Evolutionary conservation across 2,797 vertebrate species (phyloP).

Genomic region (Sebastes diaconus): DNA sequence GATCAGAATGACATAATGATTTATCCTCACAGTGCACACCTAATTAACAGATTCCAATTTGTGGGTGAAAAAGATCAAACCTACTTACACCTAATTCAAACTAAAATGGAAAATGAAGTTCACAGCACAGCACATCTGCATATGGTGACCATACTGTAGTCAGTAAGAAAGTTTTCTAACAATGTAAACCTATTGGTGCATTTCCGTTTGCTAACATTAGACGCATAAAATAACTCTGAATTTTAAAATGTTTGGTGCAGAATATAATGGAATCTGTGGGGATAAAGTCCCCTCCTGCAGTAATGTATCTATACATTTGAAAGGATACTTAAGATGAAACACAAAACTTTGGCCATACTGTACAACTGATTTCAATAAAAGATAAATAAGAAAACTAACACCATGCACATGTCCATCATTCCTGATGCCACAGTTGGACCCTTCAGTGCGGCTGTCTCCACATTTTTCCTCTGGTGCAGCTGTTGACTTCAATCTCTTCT

Average conservation of each 20-base stretch:
- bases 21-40: neutral
- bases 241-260: neutral
- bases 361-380: slow-evolving; percentile 40
- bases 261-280: neutral
- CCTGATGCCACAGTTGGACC: slow-evolving; percentile 18
- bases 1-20: neutral
- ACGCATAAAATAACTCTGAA: neutral
- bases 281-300: neutral
- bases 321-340: neutral
- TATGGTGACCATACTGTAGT: neutral
- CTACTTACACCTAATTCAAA: neutral
- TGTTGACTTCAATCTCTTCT: slow-evolving; percentile 49
- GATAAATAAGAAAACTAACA: slow-evolving; percentile 44
- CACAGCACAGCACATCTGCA: neutral
- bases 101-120: neutral
- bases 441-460: slow-evolving; percentile 31
- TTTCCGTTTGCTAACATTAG: neutral
- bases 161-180: neutral
- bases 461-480: slow-evolving; percentile 45
- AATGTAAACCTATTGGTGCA: slow-evolving; percentile 17
- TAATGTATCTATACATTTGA: neutral
- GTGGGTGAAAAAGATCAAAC: neutral
- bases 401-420: neutral
- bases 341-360: neutral
- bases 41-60: neutral